A percentile compares a stretch with the other conserved stretches of the same genome.
These are phyloP conservation scores for Caenorhabditis sp. DNA, from an alignment of 2,888 invertebrate species.

Conservation along the genomic window DNA sequence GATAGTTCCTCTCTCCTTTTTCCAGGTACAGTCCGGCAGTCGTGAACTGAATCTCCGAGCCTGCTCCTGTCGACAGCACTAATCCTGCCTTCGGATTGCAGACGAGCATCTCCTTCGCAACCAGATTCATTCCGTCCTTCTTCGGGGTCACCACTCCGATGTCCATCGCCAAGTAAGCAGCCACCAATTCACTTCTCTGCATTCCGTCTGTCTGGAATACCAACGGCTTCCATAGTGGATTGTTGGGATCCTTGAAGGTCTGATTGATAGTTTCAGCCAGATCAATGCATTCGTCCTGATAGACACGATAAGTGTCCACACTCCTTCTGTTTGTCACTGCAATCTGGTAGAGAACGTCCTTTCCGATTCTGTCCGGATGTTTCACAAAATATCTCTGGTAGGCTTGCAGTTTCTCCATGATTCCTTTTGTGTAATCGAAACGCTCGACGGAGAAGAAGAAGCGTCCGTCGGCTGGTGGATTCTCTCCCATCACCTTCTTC, in stretches of 20 bases:
- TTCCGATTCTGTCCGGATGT: slow-evolving; percentile 78
- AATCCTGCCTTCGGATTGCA: slow-evolving; percentile 77
- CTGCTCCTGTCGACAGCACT: slow-evolving; percentile 77
- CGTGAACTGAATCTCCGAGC: slow-evolving; percentile 78
- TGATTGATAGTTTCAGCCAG: slow-evolving; percentile 75
- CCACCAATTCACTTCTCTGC: slow-evolving; percentile 74
- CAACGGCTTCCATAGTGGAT: slow-evolving; percentile 76
- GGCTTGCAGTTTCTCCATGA: slow-evolving; percentile 76
- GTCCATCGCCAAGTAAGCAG: slow-evolving; percentile 79
- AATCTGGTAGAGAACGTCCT: slow-evolving; percentile 78
- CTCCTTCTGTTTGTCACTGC: slow-evolving; percentile 79
- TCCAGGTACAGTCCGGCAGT: slow-evolving; percentile 76
- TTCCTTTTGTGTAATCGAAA: slow-evolving; percentile 79
- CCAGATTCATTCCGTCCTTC: slow-evolving; percentile 79
- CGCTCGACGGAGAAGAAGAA: slow-evolving; percentile 79
- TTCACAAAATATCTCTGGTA: slow-evolving; percentile 76
- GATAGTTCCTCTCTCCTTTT: slow-evolving; percentile 75
- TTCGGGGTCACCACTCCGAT: slow-evolving; percentile 79
- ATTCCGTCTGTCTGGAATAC: slow-evolving; percentile 78
- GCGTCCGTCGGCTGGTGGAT: slow-evolving; percentile 68
- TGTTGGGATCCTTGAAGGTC: slow-evolving; percentile 56
- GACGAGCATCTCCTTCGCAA: slow-evolving; percentile 79
- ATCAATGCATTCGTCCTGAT: slow-evolving; percentile 78
- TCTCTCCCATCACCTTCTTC: slow-evolving; percentile 70
- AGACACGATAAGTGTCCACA: slow-evolving; percentile 78